Evolutionary conservation across 2,113 vertebrate species (phyloP), one percentile per base, ranked within the genome.

Genomic region (Cyrtonyx montezumae): DNA sequence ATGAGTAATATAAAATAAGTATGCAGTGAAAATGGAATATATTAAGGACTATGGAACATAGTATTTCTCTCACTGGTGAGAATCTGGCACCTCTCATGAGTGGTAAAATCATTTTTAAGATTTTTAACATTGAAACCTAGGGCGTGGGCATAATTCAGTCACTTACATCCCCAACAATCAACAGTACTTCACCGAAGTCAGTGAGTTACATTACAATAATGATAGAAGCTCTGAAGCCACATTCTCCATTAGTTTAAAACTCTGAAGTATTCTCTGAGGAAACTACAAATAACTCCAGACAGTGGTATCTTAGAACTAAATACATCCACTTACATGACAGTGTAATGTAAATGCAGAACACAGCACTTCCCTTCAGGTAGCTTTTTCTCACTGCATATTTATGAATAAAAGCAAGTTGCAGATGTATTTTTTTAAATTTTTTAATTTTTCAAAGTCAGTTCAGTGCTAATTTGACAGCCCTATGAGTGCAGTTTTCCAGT

Each of bases 11-110:
- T 87, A 95, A 92, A 94, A 53, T 89, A 91, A 89, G 75, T 19
- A 20, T 46, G 55, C 90, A 80, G 76, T 91, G 92, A 96, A 96
- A 95, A 91, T 69, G 56, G 91, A 95, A 96, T 93, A 90, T 26
- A 90, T 93, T 95, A 94, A 92, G 32, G 84, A 90, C 67, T 92
- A 90, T 17, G 21, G 84, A 95, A 93, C 71, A 68, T 32, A 84
- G 88, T 76, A 92, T 78, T 95, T 89, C 55, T 65, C 84, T 89
- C 91, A 77, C 94, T 65, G 74, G 20, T 67, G 79, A 91, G 63
- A 91, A 91, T 6, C 25, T 68, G 79, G 84, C 68, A 85, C 71
- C 65, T 94, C 73, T 85, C 43, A 23, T 65, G 84, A 89, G 79
- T 6, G 53, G 61, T 55, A 95, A 92, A 95, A 91, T 79, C 0